Evolutionary conservation across 2,113 vertebrate genomes (phyloP), one percentile per base, ranked within the genome.

Genomic region (Gambusia affinis): DNA sequence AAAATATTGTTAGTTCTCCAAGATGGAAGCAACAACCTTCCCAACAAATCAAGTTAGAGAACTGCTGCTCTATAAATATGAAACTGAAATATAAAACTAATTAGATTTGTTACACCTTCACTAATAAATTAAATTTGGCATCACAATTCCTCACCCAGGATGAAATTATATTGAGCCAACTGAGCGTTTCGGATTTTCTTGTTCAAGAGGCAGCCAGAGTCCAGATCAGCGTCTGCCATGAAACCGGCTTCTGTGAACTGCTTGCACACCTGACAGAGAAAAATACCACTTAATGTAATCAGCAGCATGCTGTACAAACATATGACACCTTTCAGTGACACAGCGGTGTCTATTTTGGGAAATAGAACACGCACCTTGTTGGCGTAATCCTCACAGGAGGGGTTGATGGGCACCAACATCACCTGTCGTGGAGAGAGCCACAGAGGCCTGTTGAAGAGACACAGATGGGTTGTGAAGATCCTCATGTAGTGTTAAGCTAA

Each of bases 121-220:
- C 17, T 47, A 19, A 19, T 57, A n/a, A 54, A 54, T 24, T 7
- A n/a, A 11, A n/a, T 57, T n/a, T 4, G 4, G 19, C 30, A 6
- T 31, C 12, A 27, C n/a, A 30, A 31, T 19, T 62, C 67, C 92
- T 95, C 94, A 99, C 98, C 98, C 14, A 99, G 92, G 83, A 99
- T 99, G 72, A 99, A 99, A 88, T 99, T 99, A 80, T 97, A 99
- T 57, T 98, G 97, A 35, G 96, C 95, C 91, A 98, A 91, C 82
- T 98, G 98, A 8, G 97, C 97, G 33, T 98, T 97, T 73, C 95
- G 94, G 57, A 99, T 98, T 89, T 99, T 99, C 95, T 97, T 97
- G 91, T 97, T 97, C 27, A 98, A 91, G 3, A 97, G 96, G 81
- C 96, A 97, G 2, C 96, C 87, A 5, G 95, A 95, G 89, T 99